Evolutionary conservation across 2,113 vertebrate genomes (phyloP), one percentile per base, ranked within the genome.

Genomic region (Tyto alba): DNA sequence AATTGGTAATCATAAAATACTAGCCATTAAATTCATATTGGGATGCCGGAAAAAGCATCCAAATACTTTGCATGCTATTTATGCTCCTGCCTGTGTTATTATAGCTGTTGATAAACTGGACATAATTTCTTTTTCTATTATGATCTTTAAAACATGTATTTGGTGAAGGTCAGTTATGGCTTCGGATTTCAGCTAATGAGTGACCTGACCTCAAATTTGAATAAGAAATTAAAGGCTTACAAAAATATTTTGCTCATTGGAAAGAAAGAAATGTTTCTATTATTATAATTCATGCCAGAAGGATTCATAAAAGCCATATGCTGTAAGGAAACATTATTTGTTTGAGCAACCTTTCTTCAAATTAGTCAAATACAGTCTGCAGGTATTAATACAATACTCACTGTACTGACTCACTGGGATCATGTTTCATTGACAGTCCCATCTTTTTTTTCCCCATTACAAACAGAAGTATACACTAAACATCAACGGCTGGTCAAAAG

Each of bases 151-250:
- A 96, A 96, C 87, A 93, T 96, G 90, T 97, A 98, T 98, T 98
- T 98, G 97, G 96, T 98, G 97, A 98, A 98, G 97, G 96, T 98
- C 97, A 98, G 95, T 97, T 98, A 98, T 98, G 98, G 98, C 98
- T 98, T 98, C 97, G 56, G 88, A 92, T 96, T 96, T 93, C 79
- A 97, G 95, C 92, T 60, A 95, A 93, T 94, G 89, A 90, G 93
- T 97, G 93, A 95, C 94, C 96, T 97, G 96, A 98, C 97, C 96
- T 97, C 95, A 95, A 84, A 93, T 97, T 89, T 95, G 63, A 96
- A 47, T 96, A 97, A 93, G 81, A 97, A 98, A 97, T 97, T 90
- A 97, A 98, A 97, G 43, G 68, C 89, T 93, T 98, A 98, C 93
- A 98, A 98, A 98, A 98, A 98, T 98, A 98, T 94, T 97, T 97